Base-by-base conservation (phyloP, 2,888 invertebrate species). In the Brachylomia viminalis region DNA sequence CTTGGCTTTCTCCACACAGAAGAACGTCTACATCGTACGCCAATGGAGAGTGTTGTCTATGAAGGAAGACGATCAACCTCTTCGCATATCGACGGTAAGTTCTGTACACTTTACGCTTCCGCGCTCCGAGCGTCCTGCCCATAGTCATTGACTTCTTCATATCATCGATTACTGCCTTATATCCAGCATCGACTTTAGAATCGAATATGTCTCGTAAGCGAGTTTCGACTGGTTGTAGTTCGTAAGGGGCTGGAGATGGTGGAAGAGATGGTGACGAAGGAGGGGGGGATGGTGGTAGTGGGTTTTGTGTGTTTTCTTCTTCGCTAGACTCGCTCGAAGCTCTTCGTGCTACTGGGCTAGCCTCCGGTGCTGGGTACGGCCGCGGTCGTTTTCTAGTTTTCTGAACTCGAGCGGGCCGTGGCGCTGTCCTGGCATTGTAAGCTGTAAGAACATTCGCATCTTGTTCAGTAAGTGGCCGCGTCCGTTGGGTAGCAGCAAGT, bases 81-180 rank as follows among this genome's bases (percentile, higher is more conserved):
- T 97, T 97, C 0, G 97, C 97, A 79, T 97, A 97, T 2, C 97
- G 92, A 30, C 96, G 90, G 89, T 97, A 97, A 0, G 96, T 97
- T 47, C 97, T 90, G 72, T 97, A 97, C 0, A 94, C 95, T 92
- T 97, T 96, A 62, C 96, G 94, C 84, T 97, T 97, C 66, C 95
- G 92, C 0, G 96, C 89, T 10, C 96, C 95, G 0, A 97, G 91
- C 1, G 95, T 95, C 66, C 96, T 92, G 0, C 96, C 97, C 95
- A 96, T 95, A 0, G 95, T 95, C 97, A 97, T 97, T 0, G 96
- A 96, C 85, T 97, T 97, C 85, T 97, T 97, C 97, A 97, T 97
- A 45, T 96, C 96, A 84, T 97, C 97, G 27, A 97, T 97, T 0
- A 97, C 96, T 3, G 96, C 96, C 92, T 97, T 97, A 86, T 96